Base-by-base conservation (phyloP, 64 coral and sea anemone genomes). In the Trachythela sp. region DNA sequence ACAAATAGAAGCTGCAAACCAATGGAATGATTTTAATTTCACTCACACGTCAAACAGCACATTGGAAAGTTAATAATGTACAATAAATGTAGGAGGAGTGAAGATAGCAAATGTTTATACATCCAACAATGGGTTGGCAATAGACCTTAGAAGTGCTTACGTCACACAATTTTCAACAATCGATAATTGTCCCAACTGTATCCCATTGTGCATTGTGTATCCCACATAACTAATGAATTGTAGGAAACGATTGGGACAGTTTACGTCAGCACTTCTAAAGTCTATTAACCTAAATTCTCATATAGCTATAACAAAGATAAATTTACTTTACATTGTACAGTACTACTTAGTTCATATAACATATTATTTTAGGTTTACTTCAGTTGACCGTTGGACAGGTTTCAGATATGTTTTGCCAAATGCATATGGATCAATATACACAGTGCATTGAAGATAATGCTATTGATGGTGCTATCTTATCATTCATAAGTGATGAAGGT, bases 361-460 rank as follows among this genome's bases (percentile, higher is more conserved):
- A 34, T 80, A 18, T 38, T 1, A 20, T 37, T 14, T 2, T 80
- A 80, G 37, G 75, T 39, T 80, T 80, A 0, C 31, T 37, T 35
- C 33, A 37, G 17, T 80, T 80, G 75, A 80, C 33, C 9, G 37
- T 80, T 22, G 18, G 10, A 35, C 75, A 80, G 75, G 13, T 80
- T 30, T 80, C 75, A 37, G 75, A 80, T 38, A 80, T 80, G 31
- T 36, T 80, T 37, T 80, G 75, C 37, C 33, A 80, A 80, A 80
- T 80, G 75, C 31, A 80, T 18, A 35, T 80, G 75, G 75, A 39
- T 0, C 75, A 80, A 37, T 80, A 80, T 18, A 37, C 0, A 13
- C 31, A 80, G 8, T 80, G 75, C 75, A 80, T 80, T 37, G 31
- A 80, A 80, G 75, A 80, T 37, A 80, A 80, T 80, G 37, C 8